A percentile compares a stretch with the other conserved stretches of the same genome.
phyloP scores from a whole-genome alignment of 2,888 invertebrate genomes.

The Lamellibrachia satsuma region DNA sequence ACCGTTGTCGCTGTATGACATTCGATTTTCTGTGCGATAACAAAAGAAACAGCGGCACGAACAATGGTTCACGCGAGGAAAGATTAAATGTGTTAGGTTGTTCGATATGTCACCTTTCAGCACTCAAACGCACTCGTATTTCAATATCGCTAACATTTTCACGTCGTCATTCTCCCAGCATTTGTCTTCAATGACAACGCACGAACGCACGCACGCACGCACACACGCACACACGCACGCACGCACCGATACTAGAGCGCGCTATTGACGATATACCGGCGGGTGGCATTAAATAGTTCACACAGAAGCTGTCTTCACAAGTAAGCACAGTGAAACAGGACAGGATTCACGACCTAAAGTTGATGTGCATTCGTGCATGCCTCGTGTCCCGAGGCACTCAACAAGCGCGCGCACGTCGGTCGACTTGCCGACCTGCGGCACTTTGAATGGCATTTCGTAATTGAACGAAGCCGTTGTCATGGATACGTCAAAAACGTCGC shows the following conservation, averaged over 20 bases:
- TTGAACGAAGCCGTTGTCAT: conserved; percentile 5
- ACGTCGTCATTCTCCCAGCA: background rate
- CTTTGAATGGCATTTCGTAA: background rate
- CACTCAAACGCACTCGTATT: background rate
- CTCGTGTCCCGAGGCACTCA: background rate
- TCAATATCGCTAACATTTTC: background rate
- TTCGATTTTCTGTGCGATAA: too few species aligned
- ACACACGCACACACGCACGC: background rate
- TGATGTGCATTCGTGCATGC: background rate
- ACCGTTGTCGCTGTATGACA: too few species aligned
- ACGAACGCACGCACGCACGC: background rate
- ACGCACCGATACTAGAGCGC: background rate
- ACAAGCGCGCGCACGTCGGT: background rate
- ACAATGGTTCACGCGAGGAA: too few species aligned
- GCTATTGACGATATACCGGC: background rate
- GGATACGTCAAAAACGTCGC: background rate
- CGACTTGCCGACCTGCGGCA: background rate
- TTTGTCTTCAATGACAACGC: background rate
- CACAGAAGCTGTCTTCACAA: background rate
- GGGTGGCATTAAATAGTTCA: background rate
- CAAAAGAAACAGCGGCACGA: too few species aligned
- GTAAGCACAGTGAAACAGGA: background rate
- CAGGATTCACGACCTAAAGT: background rate
- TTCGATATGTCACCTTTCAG: too few species aligned
- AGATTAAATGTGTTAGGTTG: too few species aligned